These are phyloP conservation scores for Gopherus flavomarginatus DNA, from an alignment of 2,113 vertebrate genomes.

Conservation along the genomic window DNA sequence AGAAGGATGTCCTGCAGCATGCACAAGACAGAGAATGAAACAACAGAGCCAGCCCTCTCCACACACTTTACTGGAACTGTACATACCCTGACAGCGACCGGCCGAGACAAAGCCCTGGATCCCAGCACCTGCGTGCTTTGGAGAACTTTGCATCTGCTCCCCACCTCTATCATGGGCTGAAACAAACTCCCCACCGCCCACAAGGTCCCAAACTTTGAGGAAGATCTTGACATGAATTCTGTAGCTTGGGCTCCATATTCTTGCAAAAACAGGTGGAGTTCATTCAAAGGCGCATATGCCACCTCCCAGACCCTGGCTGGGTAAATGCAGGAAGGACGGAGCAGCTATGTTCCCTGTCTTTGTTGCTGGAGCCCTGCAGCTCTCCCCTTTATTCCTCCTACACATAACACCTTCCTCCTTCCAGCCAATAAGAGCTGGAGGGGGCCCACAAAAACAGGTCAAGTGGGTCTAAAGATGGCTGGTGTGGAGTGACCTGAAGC, in stretches of 20 bases:
- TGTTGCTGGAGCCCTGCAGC: neutral
- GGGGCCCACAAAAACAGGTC: neutral
- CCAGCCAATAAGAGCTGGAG: neutral
- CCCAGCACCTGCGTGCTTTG: neutral
- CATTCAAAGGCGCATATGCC: neutral
- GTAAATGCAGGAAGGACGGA: neutral
- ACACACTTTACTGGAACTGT: neutral
- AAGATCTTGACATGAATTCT: neutral
- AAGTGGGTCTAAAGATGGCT: neutral
- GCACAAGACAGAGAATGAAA: fast-evolving
- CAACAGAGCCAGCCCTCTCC: fast-evolving
- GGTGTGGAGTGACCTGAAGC: neutral
- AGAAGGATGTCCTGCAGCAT: slow-evolving; percentile 92
- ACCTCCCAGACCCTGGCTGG: neutral
- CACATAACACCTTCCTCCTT: too few relatives aligned
- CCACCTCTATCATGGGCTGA: neutral
- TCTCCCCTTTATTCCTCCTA: neutral
- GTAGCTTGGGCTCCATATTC: neutral
- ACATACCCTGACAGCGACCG: neutral
- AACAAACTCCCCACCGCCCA: neutral
- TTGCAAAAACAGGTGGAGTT: neutral
- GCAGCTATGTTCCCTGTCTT: neutral
- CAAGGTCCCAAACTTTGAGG: neutral
- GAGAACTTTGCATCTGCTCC: neutral
- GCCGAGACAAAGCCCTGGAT: fast-evolving